A percentile compares a stretch with the other conserved stretches of the same genome.
Conservation (phyloP, 1,140 invertebrate genomes). For the Meteorus sp. region DNA sequence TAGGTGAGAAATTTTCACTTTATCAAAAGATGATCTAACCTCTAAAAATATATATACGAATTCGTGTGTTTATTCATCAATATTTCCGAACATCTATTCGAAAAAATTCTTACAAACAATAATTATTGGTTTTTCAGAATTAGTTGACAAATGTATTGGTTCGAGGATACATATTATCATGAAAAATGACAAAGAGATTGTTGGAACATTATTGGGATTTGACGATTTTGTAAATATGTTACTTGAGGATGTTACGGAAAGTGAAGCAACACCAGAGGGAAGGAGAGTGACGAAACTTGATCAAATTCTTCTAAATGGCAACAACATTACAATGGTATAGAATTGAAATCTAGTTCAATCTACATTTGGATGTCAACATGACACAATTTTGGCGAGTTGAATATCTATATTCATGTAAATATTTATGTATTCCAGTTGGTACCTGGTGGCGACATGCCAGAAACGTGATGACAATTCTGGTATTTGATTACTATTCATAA, state of each 20-base stretch:
- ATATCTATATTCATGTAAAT: too few species aligned
- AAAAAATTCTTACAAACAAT: neutral
- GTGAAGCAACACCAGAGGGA: slow-evolving; percentile 96
- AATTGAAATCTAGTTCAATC: slow-evolving; percentile 50
- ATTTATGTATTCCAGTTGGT: slow-evolving; percentile 63
- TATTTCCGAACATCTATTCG: neutral
- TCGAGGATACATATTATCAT: slow-evolving; percentile 99
- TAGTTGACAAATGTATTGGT: slow-evolving; percentile 99
- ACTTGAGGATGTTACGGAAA: slow-evolving; percentile 89
- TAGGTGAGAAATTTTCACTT: slow-evolving; percentile 19
- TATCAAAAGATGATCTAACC: slow-evolving; percentile 47
- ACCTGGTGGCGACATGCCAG: slow-evolving; percentile 71
- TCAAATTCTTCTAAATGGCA: slow-evolving; percentile 97
- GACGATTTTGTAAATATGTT: slow-evolving; percentile 99
- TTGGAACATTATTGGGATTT: slow-evolving; percentile 95
- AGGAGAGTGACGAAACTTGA: slow-evolving; percentile 95
- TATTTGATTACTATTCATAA: slow-evolving; percentile 7
- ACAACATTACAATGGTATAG: slow-evolving; percentile 94
- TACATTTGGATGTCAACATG: slow-evolving; percentile 10
- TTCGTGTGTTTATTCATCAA: neutral
- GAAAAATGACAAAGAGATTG: slow-evolving; percentile 99
- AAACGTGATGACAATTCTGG: slow-evolving; percentile 47
- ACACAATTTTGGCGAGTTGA: slow-evolving; percentile 1
- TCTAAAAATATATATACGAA: slow-evolving; percentile 37
- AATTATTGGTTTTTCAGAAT: slow-evolving; percentile 66